A percentile compares a stretch with the other conserved stretches of the same genome.
These are phyloP conservation scores for Protosalanx chinensis DNA, from an alignment of 2,797 vertebrate genomes.

Conservation along the genomic window DNA sequence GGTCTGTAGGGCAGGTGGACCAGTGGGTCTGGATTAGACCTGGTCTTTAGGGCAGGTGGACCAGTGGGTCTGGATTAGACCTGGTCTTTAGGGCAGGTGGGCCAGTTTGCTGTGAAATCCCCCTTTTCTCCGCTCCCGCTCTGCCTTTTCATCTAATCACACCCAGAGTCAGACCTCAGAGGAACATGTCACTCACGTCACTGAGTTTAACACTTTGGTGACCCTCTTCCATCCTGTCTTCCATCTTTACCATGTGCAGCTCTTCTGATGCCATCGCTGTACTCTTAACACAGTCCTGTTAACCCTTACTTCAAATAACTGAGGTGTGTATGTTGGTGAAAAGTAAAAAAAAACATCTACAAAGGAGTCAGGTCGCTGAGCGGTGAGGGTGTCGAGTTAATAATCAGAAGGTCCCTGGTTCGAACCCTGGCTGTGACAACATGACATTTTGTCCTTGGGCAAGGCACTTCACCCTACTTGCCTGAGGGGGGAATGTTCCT, in stretches of 20 bases:
- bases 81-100: conserved; percentile 39
- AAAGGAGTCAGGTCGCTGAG: too few species aligned
- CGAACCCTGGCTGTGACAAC: too few species aligned
- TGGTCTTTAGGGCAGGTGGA: neutral
- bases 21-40: too few species aligned
- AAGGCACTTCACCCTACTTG: too few species aligned
- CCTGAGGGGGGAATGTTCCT: too few species aligned
- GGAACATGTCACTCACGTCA: conserved; percentile 45
- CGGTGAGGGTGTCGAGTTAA: too few species aligned
- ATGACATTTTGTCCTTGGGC: too few species aligned
- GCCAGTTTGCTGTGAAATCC: conserved; percentile 48
- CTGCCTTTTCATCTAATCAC: conserved; percentile 43
- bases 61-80: conserved; percentile 55
- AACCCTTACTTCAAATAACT: neutral
- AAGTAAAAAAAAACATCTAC: too few species aligned
- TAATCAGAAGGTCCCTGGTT: too few species aligned
- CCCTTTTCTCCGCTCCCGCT: conserved; percentile 39
- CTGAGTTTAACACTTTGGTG: conserved; percentile 39
- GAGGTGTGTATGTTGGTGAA: too few species aligned
- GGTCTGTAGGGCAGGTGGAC: too few species aligned
- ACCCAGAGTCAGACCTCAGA: conserved; percentile 43
- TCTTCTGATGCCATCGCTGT: neutral
- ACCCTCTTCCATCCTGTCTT: neutral
- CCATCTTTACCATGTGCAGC: neutral
- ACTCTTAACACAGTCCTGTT: conserved; percentile 9